phyloP scores from a whole-genome alignment of 1,140 invertebrate species.

The Heliconius hewitsoni region DNA sequence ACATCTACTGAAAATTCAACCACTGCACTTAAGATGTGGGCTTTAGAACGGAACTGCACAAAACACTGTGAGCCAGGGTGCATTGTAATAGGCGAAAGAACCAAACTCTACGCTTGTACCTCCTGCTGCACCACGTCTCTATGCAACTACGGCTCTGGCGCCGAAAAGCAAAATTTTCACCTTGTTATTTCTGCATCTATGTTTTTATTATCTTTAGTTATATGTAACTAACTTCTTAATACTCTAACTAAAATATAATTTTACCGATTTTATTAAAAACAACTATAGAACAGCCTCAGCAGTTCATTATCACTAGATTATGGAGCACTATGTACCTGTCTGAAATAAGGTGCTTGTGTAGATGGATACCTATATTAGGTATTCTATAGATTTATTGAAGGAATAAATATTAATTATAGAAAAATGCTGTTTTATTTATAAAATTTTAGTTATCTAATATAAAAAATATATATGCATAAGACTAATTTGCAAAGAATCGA shows the following conservation, averaged over 20 bases:
- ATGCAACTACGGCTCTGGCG: constrained; percentile 87
- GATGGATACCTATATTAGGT: constrained; percentile 35
- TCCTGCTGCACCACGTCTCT: constrained; percentile 89
- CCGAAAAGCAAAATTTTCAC: constrained; percentile 28
- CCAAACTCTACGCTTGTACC: constrained; percentile 91
- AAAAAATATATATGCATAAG: neutral
- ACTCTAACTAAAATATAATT: neutral
- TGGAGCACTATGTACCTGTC: constrained; percentile 16
- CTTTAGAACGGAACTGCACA: constrained; percentile 90
- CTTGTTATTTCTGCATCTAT: constrained; percentile 16
- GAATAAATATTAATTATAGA: constrained; percentile 16
- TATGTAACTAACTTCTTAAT: constrained; percentile 11
- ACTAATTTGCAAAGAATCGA: no score
- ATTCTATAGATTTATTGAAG: constrained; percentile 17
- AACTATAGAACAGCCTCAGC: neutral
- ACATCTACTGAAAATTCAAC: constrained; percentile 91
- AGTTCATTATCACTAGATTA: constrained; percentile 22
- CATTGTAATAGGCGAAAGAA: constrained; percentile 92
- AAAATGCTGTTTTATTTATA: neutral
- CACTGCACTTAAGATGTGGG: constrained; percentile 88
- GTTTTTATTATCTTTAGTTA: neutral
- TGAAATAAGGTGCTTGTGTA: constrained; percentile 24
- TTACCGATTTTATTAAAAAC: constrained; percentile 13
- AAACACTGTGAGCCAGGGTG: constrained; percentile 92
- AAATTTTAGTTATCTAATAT: neutral